Evolutionary conservation across 1,140 invertebrate species (phyloP).

Genomic region (Drosophila pachea): DNA sequence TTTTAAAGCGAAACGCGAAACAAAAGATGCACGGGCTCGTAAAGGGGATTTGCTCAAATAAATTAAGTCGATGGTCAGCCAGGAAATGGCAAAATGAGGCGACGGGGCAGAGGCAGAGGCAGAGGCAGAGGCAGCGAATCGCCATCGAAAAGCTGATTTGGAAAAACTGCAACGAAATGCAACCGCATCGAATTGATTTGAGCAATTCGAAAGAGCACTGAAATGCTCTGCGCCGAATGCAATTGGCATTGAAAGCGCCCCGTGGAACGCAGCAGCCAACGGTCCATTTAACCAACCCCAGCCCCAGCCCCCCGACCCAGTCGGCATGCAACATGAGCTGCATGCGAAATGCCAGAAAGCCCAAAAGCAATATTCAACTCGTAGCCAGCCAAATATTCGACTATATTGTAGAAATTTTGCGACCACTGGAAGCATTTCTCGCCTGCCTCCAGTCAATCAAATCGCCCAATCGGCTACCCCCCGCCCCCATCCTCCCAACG

Average conservation of each 20-base stretch:
- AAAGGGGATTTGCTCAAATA: slow-evolving; percentile 24
- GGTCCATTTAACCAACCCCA: slow-evolving; percentile 18
- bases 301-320: neutral
- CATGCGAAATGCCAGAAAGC: slow-evolving; percentile 42
- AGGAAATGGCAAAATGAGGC: neutral
- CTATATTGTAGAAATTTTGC: slow-evolving; percentile 38
- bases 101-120: neutral
- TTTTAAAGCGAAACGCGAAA: too few relatives aligned
- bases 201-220: slow-evolving; percentile 64
- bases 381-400: slow-evolving; percentile 35
- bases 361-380: slow-evolving; percentile 51
- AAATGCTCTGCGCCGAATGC: slow-evolving; percentile 64
- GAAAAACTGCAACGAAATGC: slow-evolving; percentile 49
- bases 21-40: too few relatives aligned
- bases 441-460: slow-evolving; percentile 42
- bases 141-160: slow-evolving; percentile 46
- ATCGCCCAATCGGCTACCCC: slow-evolving; percentile 26
- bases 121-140: neutral
- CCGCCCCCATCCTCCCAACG: neutral
- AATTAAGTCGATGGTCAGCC: slow-evolving; percentile 26
- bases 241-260: slow-evolving; percentile 46
- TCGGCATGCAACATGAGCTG: slow-evolving; percentile 18
- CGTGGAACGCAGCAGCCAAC: slow-evolving; percentile 27
- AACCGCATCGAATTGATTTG: slow-evolving; percentile 74
- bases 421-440: slow-evolving; percentile 36